Conservation (phyloP, 37 sponge, comb jelly and placozoan genomes). For the Spongia lamella region DNA sequence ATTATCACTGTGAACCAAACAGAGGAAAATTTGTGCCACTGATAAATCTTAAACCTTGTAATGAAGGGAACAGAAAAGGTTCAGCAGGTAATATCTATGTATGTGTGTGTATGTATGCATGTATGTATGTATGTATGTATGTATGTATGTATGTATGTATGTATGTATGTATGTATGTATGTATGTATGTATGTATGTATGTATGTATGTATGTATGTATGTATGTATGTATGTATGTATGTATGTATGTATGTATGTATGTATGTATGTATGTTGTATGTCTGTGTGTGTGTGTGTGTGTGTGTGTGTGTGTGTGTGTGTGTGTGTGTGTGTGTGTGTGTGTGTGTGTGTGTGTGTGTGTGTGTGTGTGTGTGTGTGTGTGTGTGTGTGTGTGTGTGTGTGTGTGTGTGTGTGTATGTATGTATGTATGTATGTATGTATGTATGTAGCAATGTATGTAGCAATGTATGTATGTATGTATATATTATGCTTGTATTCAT, state of each 20-base stretch:
- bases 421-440: slow-evolving; percentile 3
- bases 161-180: slow-evolving; percentile 40
- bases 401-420: slow-evolving; percentile 27
- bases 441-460: background rate
- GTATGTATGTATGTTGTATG: slow-evolving; percentile 25
- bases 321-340: slow-evolving; percentile 29
- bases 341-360: slow-evolving; percentile 20
- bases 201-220: slow-evolving; percentile 14
- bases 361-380: slow-evolving; percentile 14
- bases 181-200: slow-evolving; percentile 20
- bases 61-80: background rate
- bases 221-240: slow-evolving; percentile 17
- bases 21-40: background rate
- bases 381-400: slow-evolving; percentile 26
- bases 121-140: slow-evolving; percentile 37
- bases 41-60: slow-evolving; percentile 1
- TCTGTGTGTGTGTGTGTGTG: slow-evolving; percentile 21
- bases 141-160: slow-evolving; percentile 36
- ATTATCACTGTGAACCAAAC: no score
- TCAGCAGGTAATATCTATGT: background rate
- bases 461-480: background rate
- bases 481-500: no score
- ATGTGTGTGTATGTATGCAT: slow-evolving; percentile 28
- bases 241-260: slow-evolving; percentile 22
- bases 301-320: slow-evolving; percentile 6